phyloP scores from a whole-genome alignment of 2,888 invertebrate genomes.

The Melanargia galathea region DNA sequence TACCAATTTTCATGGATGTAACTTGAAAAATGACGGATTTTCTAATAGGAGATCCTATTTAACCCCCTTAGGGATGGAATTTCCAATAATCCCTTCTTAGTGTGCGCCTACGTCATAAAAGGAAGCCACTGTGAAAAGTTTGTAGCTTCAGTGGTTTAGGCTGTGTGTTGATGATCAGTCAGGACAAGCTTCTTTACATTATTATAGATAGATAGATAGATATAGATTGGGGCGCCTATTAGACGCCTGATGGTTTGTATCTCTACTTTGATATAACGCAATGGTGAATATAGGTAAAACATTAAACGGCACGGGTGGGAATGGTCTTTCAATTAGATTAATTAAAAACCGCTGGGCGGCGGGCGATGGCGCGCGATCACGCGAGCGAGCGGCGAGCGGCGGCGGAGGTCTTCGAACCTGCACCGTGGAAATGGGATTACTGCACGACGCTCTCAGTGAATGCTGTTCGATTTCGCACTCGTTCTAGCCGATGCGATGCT shows the following conservation, averaged over 20 bases:
- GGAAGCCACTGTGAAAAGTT: no score
- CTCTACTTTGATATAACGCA: background rate
- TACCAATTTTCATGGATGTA: no score
- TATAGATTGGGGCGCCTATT: background rate
- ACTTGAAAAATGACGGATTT: no score
- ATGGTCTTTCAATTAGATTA: slow-evolving; percentile 67
- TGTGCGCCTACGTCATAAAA: no score
- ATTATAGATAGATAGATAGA: no score
- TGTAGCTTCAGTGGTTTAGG: no score
- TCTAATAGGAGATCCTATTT: no score
- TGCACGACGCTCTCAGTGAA: slow-evolving; percentile 64
- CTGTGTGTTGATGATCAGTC: no score
- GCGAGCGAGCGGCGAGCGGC: slow-evolving; percentile 52
- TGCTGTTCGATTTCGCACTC: slow-evolving; percentile 68
- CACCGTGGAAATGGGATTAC: slow-evolving; percentile 77
- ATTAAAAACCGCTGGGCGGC: slow-evolving; percentile 53
- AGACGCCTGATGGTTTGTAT: background rate
- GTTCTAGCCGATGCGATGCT: slow-evolving; percentile 51
- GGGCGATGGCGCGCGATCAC: slow-evolving; percentile 55
- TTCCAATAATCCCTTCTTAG: no score
- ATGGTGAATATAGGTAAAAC: slow-evolving; percentile 8
- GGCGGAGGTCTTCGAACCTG: slow-evolving; percentile 69
- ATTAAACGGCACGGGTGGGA: slow-evolving; percentile 45
- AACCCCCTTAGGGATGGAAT: no score
- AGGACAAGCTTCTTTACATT: no score